Evolutionary conservation across 1,140 invertebrate species (phyloP).

Genomic region (Heliothis virescens): DNA sequence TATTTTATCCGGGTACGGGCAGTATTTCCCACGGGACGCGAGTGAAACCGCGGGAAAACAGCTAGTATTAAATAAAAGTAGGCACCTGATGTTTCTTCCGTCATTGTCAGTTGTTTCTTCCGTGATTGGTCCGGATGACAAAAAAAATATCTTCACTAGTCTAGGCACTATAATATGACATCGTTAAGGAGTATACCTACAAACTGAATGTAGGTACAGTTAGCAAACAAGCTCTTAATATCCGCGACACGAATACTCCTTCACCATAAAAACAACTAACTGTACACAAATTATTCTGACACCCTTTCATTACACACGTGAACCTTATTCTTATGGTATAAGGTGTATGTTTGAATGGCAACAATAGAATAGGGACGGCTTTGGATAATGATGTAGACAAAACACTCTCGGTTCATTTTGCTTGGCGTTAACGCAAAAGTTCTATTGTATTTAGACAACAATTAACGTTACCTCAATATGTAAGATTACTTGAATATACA

Average conservation of each 20-base stretch:
- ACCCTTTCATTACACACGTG: background rate
- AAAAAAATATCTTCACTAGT: background rate
- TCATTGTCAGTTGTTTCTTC: no score
- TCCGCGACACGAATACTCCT: conserved; percentile 59
- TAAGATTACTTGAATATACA: no score
- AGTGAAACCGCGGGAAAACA: no score
- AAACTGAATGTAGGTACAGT: conserved; percentile 14
- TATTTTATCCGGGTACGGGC: no score
- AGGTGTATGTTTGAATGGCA: conserved; percentile 45
- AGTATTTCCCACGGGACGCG: no score
- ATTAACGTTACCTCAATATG: background rate
- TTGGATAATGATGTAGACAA: conserved; percentile 41
- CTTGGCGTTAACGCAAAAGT: conserved; percentile 4
- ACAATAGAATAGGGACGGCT: conserved; percentile 61
- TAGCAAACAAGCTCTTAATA: conserved; percentile 14
- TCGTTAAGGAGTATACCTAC: background rate
- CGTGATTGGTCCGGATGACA: background rate
- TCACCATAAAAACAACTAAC: conserved; percentile 63
- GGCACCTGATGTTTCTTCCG: no score
- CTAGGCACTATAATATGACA: background rate
- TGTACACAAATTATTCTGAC: conserved; percentile 54
- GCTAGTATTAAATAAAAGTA: no score
- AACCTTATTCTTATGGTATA: conserved; percentile 25
- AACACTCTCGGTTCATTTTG: conserved; percentile 24
- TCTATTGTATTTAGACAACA: conserved; percentile 2